phyloP scores from a whole-genome alignment of 2,888 invertebrate genomes.

The Atrina japonica region DNA sequence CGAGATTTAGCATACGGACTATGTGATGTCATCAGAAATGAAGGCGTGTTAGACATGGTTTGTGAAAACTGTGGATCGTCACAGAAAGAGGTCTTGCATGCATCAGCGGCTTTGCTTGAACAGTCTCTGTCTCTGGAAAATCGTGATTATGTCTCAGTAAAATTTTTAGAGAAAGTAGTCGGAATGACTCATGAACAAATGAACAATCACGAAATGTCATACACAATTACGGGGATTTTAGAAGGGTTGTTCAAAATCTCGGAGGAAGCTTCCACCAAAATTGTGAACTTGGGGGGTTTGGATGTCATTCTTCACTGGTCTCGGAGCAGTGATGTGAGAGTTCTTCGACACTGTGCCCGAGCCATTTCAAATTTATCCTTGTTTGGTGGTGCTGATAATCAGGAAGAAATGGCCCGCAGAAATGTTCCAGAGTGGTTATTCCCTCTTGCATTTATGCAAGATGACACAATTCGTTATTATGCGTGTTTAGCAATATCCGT shows the following conservation, averaged over 20 bases:
- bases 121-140: constrained; percentile 97
- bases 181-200: constrained; percentile 93
- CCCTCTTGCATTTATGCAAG: constrained; percentile 96
- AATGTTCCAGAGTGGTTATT: constrained; percentile 92
- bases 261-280: constrained; percentile 96
- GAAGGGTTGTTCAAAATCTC: constrained; percentile 93
- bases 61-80: constrained; percentile 85
- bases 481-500: constrained; percentile 98
- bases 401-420: constrained; percentile 97
- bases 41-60: constrained; percentile 93
- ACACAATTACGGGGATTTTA: constrained; percentile 76
- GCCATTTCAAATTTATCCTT: constrained; percentile 97
- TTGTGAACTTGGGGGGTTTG: constrained; percentile 94
- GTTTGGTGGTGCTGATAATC: constrained; percentile 98
- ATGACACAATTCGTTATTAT: constrained; percentile 92
- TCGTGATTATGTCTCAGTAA: constrained; percentile 93
- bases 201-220: constrained; percentile 86
- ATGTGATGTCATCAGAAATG: constrained; percentile 93
- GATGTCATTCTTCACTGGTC: constrained; percentile 97
- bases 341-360: constrained; percentile 96
- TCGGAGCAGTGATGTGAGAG: constrained; percentile 93
- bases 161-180: constrained; percentile 94
- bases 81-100: constrained; percentile 90
- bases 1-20: constrained; percentile 94
- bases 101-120: constrained; percentile 93